Percentiles rank a stretch among this genome's conserved stretches.
Evolutionary conservation across 2,113 vertebrate genomes (phyloP).

Genomic region (Semicossyphus pulcher): DNA sequence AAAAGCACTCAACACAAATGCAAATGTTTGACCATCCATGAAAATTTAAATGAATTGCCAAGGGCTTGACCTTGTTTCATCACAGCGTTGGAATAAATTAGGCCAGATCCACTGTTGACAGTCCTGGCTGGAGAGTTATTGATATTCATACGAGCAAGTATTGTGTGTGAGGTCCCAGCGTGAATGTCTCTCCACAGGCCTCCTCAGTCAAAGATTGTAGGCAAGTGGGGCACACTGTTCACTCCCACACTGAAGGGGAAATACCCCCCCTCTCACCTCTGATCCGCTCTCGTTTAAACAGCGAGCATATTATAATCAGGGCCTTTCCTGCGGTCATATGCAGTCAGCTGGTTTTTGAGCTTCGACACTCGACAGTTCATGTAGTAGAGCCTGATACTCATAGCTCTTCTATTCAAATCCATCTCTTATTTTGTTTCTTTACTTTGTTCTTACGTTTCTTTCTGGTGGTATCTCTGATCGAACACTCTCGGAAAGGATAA

Average conservation of each 20-base stretch:
- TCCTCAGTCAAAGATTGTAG: constrained; percentile 20
- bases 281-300: not conserved
- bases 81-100: constrained; percentile 52
- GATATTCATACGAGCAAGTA: constrained; percentile 59
- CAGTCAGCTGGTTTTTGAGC: constrained; percentile 8
- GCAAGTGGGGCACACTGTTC: constrained; percentile 26
- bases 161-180: constrained; percentile 41
- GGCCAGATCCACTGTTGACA: constrained; percentile 40
- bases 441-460: not conserved
- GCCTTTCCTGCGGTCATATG: constrained; percentile 4
- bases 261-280: constrained; percentile 8
- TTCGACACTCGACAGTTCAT: constrained; percentile 6
- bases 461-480: not conserved
- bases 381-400: no score
- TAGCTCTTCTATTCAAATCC: no score
- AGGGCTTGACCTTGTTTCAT: constrained; percentile 39
- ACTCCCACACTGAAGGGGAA: constrained; percentile 24
- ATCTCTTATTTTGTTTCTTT: not conserved
- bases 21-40: constrained; percentile 4
- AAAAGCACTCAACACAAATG: not conserved
- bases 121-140: constrained; percentile 50
- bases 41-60: constrained; percentile 22
- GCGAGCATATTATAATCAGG: constrained; percentile 22
- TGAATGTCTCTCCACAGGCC: constrained; percentile 50
- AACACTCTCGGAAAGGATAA: no score